phyloP scores from a whole-genome alignment of 2,888 invertebrate genomes.

The Platypus cylindrus region DNA sequence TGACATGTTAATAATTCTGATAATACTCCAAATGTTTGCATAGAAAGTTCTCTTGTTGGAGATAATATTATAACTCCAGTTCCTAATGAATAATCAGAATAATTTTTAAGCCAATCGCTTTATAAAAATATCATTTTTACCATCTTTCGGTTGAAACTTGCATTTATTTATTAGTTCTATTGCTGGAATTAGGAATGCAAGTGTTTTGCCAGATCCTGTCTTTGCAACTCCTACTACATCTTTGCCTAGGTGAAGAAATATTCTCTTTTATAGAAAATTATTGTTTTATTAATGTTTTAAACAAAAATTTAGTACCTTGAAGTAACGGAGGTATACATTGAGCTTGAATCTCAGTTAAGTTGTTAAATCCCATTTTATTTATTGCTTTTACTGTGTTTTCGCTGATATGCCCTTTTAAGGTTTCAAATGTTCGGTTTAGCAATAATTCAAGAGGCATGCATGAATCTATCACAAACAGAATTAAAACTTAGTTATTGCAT shows the following conservation, averaged over 20 bases:
- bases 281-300: too few species aligned
- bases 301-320: too few species aligned
- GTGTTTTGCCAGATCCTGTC: slow-evolving; percentile 93
- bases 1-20: slow-evolving; percentile 84
- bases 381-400: slow-evolving; percentile 73
- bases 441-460: slow-evolving; percentile 19
- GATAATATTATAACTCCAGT: slow-evolving; percentile 90
- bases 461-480: too few species aligned
- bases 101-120: too few species aligned
- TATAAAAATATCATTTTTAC: too few species aligned
- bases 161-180: slow-evolving; percentile 82
- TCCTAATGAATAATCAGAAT: slow-evolving; percentile 46
- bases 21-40: slow-evolving; percentile 95
- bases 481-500: too few species aligned
- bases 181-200: slow-evolving; percentile 93
- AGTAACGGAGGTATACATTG: slow-evolving; percentile 78
- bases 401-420: slow-evolving; percentile 50
- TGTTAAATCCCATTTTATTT: slow-evolving; percentile 80
- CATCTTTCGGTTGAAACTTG: slow-evolving; percentile 85
- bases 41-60: slow-evolving; percentile 89
- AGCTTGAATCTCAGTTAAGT: slow-evolving; percentile 92
- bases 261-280: too few species aligned
- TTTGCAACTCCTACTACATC: slow-evolving; percentile 90
- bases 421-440: slow-evolving; percentile 20
- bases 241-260: slow-evolving; percentile 32